Evolutionary conservation across 2,888 invertebrate genomes (phyloP), one percentile per base, ranked within the genome.

Genomic region (Leuctra nigra): DNA sequence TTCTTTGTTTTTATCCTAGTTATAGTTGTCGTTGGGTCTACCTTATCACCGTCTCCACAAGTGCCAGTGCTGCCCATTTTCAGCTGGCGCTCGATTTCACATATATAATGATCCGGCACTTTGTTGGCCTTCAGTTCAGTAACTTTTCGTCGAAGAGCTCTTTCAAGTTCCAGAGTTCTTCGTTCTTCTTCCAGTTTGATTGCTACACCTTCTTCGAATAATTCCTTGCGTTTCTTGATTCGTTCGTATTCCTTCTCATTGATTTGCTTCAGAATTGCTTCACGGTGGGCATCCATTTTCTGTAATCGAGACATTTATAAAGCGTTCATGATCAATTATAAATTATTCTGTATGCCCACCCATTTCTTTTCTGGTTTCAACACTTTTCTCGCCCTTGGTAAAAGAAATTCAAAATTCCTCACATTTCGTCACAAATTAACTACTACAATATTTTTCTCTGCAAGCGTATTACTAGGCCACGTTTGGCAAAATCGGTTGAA

Each of bases 171-270:
- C 63, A 68, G 70, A 66, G 75, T 77, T 55, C 82, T 77, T 54
- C 78, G 73, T 20, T 81, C 81, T 25, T 75, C 75, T 65, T 84
- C 82, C 65, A 81, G 72, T 57, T 81, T 74, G 55, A 83, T 72
- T 0, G 82, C 81, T 22, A 80, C 72, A 1, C 86, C 86, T 66
- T 86, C 84, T 63, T 83, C 82, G 66, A 81, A 82, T 52, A 79
- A 76, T 67, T 76, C 77, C 66, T 82, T 81, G 2, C 82, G 76
- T 11, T 76, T 66, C 38, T 78, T 76, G 16, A 82, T 82, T 72
- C 80, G 77, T 60, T 82, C 77, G 6, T 77, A 75, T 67, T 86
- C 86, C 64, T 84, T 86, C 61, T 84, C 80, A 65, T 84, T 82
- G 48, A 87, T 73, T 66, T 74, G 63, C 81, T 70, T 80, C 69